phyloP scores from a whole-genome alignment of 35 echinoderm and acorn worm genomes.

The Lytechinus variegatus region DNA sequence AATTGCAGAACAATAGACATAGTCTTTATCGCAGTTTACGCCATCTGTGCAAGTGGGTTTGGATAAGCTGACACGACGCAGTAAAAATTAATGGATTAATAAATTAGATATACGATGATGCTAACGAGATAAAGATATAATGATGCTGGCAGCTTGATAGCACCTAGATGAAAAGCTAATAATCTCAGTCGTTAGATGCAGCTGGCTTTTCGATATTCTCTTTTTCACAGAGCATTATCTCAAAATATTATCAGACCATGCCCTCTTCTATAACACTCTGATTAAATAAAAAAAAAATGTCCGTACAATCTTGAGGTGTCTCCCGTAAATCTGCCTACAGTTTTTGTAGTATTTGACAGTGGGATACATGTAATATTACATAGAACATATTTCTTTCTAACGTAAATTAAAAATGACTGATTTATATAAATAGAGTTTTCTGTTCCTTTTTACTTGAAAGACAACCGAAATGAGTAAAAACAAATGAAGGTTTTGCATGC shows the following conservation, averaged over 20 bases:
- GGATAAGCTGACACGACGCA: background rate
- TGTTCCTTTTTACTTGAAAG: background rate
- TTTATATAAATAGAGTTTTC: background rate
- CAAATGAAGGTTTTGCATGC: background rate
- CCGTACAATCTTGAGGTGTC: background rate
- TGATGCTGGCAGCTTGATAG: background rate
- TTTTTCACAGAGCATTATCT: background rate
- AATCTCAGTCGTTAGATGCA: background rate
- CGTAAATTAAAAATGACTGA: background rate
- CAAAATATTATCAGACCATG: background rate
- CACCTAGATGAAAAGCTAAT: background rate
- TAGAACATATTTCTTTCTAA: background rate
- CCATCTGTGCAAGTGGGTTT: background rate
- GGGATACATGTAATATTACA: background rate
- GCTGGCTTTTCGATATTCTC: background rate
- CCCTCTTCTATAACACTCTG: background rate
- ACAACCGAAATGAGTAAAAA: background rate
- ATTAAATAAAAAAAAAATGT: background rate
- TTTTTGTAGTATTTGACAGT: background rate
- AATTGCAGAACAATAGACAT: background rate
- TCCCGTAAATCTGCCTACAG: background rate
- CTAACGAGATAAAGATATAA: background rate
- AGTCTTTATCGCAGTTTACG: background rate
- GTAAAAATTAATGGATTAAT: slow-evolving; percentile 12
- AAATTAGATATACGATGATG: background rate